phyloP scores from a whole-genome alignment of 2,113 vertebrate species.

The Callaeas wilsoni region DNA sequence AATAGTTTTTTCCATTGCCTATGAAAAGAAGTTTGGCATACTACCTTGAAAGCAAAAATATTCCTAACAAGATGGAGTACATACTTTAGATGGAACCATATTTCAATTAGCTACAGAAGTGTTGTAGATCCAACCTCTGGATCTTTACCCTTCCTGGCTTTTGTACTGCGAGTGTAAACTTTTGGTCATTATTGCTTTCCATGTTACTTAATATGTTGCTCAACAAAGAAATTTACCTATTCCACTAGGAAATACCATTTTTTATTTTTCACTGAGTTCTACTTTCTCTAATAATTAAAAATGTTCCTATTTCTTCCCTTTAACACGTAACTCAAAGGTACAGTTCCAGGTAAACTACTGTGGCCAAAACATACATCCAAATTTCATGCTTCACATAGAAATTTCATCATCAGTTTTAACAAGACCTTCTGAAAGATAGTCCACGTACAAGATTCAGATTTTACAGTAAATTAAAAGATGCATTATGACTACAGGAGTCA shows the following conservation, averaged over 20 bases:
- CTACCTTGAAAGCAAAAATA: neutral
- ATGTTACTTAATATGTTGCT: neutral
- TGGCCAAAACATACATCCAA: neutral
- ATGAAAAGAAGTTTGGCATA: neutral
- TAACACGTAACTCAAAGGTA: conserved; percentile 32
- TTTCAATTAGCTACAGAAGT: neutral
- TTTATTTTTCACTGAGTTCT: conserved; percentile 14
- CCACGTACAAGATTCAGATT: neutral
- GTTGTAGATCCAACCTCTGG: neutral
- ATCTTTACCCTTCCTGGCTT: neutral
- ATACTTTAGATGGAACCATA: neutral
- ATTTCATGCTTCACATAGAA: neutral
- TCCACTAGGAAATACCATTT: neutral
- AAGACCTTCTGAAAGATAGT: neutral
- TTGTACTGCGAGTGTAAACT: neutral
- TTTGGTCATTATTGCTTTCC: neutral
- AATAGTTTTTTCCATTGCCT: neutral
- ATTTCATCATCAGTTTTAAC: neutral
- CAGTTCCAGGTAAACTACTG: neutral
- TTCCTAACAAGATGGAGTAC: neutral
- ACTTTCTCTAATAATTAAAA: neutral
- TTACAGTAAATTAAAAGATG: neutral
- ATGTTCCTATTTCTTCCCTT: conserved; percentile 25
- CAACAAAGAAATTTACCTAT: neutral
- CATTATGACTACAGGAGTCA: neutral